Evolutionary conservation across 1,140 invertebrate species (phyloP).

Genomic region (Samia ricini): DNA sequence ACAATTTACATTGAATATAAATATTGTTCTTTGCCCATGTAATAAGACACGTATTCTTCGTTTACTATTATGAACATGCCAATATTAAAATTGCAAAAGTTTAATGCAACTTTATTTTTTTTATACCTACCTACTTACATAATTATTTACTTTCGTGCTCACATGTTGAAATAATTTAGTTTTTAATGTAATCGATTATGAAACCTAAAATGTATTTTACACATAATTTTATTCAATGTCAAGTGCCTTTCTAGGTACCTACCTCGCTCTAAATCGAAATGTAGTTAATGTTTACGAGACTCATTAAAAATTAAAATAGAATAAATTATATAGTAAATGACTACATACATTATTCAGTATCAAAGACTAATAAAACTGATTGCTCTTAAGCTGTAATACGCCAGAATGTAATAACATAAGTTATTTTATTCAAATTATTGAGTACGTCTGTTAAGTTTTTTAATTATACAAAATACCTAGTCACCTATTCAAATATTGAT

Average conservation of each 20-base stretch:
- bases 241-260: slow-evolving; percentile 1
- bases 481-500: slow-evolving; percentile 23
- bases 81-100: too few species aligned
- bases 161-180: neutral
- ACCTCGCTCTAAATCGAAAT: neutral
- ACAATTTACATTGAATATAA: too few species aligned
- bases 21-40: too few species aligned
- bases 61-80: too few species aligned
- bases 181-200: neutral
- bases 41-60: too few species aligned
- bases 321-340: neutral
- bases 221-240: neutral
- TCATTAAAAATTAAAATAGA: neutral
- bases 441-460: too few species aligned
- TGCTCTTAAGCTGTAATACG: too few species aligned
- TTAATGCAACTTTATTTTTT: too few species aligned
- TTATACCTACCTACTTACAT: neutral
- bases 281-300: neutral
- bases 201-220: neutral
- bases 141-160: neutral
- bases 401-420: too few species aligned
- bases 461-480: slow-evolving; percentile 12
- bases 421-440: too few species aligned
- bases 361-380: too few species aligned
- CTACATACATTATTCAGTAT: neutral